Evolutionary conservation across 2,113 vertebrate species (phyloP).

Genomic region (Beaufortia kweichowensis): DNA sequence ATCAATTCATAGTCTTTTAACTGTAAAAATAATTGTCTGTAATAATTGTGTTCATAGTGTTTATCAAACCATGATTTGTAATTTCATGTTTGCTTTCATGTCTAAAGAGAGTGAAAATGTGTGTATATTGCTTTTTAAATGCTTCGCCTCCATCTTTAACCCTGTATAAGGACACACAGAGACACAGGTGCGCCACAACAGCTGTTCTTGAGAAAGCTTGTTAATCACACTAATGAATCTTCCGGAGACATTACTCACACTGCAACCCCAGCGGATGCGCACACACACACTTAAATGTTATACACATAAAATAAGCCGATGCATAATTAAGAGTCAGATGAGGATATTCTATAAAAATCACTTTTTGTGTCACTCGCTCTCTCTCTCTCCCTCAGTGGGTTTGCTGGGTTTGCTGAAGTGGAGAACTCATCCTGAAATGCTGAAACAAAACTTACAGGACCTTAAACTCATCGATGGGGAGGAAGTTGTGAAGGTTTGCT

Average conservation of each 20-base stretch:
- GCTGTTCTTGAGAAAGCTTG: conserved; percentile 67
- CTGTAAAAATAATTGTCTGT: no score
- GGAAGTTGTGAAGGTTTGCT: conserved; percentile 92
- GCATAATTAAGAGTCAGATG: conserved; percentile 19
- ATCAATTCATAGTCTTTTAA: no score
- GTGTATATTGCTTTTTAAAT: neutral
- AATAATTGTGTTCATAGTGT: no score
- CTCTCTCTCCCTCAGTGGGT: conserved; percentile 77
- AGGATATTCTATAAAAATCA: neutral
- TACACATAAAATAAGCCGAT: neutral
- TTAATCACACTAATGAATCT: conserved; percentile 74
- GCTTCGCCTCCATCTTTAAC: conserved; percentile 1
- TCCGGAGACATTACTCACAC: conserved; percentile 66
- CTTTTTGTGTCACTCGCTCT: neutral
- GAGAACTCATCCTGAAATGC: conserved; percentile 89
- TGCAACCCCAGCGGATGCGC: conserved; percentile 46
- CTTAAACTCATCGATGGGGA: conserved; percentile 96
- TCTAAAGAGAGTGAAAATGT: neutral
- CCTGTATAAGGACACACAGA: conserved; percentile 41
- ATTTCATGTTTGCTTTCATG: neutral
- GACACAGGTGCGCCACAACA: conserved; percentile 66
- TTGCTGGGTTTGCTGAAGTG: conserved; percentile 93
- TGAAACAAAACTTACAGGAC: conserved; percentile 91
- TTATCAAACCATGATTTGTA: no score
- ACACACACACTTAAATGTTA: conserved; percentile 32